A percentile compares a stretch with the other conserved stretches of the same genome.
These are phyloP conservation scores for Helostoma temminkii DNA, from an alignment of 2,797 vertebrate species.

Conservation along the genomic window DNA sequence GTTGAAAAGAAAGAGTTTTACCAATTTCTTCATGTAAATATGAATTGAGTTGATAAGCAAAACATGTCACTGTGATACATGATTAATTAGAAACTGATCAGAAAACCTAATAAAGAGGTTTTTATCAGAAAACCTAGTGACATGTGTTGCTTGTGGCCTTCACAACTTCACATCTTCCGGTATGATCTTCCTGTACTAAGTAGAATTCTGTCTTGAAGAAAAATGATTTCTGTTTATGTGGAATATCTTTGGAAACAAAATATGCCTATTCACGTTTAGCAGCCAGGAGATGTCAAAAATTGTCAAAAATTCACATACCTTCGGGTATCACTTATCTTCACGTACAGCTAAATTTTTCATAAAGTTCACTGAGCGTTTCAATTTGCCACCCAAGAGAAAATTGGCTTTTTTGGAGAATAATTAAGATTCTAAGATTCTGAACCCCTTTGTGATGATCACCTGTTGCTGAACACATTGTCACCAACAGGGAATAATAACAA, in stretches of 20 bases:
- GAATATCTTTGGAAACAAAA: neutral
- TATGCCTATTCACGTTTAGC: neutral
- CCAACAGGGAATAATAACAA: no score
- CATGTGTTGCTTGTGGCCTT: neutral
- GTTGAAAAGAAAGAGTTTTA: neutral
- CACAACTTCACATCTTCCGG: no score
- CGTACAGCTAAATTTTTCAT: neutral
- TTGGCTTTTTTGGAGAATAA: neutral
- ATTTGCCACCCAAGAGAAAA: neutral
- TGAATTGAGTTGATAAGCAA: no score
- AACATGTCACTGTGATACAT: no score
- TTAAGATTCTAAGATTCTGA: neutral
- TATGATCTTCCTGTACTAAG: constrained; percentile 7
- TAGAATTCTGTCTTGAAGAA: neutral
- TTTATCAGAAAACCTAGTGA: neutral
- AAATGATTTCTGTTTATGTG: neutral
- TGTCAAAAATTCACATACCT: neutral
- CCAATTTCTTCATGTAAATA: neutral
- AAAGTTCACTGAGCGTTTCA: neutral
- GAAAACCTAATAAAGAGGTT: no score
- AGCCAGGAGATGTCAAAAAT: neutral
- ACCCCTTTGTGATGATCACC: no score
- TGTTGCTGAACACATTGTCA: no score
- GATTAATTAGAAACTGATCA: no score
- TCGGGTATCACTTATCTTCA: no score